These are phyloP conservation scores for Xestia xanthographa DNA, from an alignment of 2,888 invertebrate genomes.

Conservation along the genomic window DNA sequence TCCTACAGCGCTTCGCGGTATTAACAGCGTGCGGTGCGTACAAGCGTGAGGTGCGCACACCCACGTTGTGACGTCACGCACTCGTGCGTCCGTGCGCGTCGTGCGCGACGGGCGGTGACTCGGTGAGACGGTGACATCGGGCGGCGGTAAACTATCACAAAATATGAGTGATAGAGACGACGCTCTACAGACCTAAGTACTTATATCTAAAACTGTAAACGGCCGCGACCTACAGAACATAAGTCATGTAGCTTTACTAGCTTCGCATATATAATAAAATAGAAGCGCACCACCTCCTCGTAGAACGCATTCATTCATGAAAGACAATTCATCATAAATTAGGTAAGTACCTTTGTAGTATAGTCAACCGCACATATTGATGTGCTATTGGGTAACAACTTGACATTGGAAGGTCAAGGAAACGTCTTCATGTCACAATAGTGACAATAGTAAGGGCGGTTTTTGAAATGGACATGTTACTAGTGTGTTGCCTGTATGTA, in stretches of 20 bases:
- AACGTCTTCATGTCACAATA: neutral
- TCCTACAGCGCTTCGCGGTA: neutral
- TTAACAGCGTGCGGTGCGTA: conserved; percentile 23
- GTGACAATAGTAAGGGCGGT: neutral
- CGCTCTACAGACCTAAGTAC: no score
- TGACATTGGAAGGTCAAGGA: no score
- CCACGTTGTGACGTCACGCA: conserved; percentile 38
- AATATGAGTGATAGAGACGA: no score
- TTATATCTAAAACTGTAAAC: no score
- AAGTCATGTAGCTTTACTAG: neutral
- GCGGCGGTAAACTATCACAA: no score
- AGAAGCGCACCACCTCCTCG: no score
- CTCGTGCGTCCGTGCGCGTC: conserved; percentile 1
- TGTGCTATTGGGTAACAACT: neutral
- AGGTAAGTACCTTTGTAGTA: neutral
- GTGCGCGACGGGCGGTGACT: neutral
- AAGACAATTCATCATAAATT: neutral
- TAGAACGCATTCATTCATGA: neutral
- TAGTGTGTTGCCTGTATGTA: neutral
- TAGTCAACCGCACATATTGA: neutral
- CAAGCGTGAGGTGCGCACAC: conserved; percentile 23
- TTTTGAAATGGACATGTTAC: neutral
- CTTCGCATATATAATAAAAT: neutral
- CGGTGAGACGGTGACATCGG: neutral
- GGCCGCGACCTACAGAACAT: neutral